phyloP scores from a whole-genome alignment of 2,888 invertebrate species.

The Thymelicus acteon region DNA sequence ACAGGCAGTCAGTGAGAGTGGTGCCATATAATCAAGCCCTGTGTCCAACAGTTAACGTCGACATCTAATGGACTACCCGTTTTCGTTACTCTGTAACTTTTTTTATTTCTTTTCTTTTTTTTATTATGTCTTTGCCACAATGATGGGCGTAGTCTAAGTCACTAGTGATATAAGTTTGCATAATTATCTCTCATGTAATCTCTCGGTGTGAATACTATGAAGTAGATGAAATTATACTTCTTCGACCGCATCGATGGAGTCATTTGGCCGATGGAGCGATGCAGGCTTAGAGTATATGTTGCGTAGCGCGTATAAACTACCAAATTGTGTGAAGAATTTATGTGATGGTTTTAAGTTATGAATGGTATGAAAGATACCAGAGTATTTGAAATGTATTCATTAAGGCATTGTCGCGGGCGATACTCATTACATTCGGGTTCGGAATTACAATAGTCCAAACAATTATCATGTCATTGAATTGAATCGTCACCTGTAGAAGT shows the following conservation, averaged over 20 bases:
- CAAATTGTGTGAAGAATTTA: not conserved
- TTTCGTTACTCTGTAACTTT: no score
- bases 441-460: no score
- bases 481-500: not conserved
- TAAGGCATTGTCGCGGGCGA: not conserved
- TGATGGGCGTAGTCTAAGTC: conserved; percentile 24
- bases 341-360: not conserved
- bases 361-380: not conserved
- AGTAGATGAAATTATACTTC: conserved; percentile 12
- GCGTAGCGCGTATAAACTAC: not conserved
- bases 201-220: not conserved
- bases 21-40: no score
- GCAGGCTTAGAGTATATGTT: not conserved
- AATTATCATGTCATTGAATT: no score
- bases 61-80: no score
- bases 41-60: no score
- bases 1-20: no score
- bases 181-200: not conserved
- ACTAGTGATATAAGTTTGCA: conserved; percentile 19
- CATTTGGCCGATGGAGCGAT: not conserved
- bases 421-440: not conserved
- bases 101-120: no score
- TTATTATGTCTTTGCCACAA: not conserved
- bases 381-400: not conserved
- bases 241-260: not conserved